These are phyloP conservation scores for Synergus japonicus DNA, from an alignment of 2,888 invertebrate genomes.

Conservation along the genomic window DNA sequence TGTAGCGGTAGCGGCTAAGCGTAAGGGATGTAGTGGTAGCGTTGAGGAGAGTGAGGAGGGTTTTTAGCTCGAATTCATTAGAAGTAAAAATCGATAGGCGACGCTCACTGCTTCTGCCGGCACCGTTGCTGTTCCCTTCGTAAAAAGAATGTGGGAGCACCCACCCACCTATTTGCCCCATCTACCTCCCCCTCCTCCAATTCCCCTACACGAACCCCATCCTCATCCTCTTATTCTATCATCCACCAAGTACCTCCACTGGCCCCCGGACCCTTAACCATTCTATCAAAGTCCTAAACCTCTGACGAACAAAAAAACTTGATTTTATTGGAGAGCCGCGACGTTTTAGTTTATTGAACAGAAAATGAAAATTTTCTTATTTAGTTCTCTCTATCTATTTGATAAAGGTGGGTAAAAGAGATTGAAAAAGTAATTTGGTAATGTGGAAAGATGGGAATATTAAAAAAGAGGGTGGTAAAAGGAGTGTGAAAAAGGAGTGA, in stretches of 20 bases:
- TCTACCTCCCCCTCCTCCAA: background rate
- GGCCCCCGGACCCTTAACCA: conserved; percentile 19
- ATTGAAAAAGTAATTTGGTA: too few species aligned
- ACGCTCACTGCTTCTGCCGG: conserved; percentile 70
- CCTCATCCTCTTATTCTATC: too few species aligned
- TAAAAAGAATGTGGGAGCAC: conserved; percentile 70
- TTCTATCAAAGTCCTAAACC: conserved; percentile 20
- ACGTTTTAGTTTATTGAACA: too few species aligned
- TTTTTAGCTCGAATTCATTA: conserved; percentile 77
- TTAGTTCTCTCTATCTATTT: too few species aligned
- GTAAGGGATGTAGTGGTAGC: conserved; percentile 58
- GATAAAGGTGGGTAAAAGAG: too few species aligned
- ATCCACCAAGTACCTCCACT: conserved; percentile 40
- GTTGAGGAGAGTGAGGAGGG: conserved; percentile 61
- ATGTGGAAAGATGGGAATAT: too few species aligned
- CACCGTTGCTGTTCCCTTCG: conserved; percentile 65
- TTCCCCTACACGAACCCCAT: too few species aligned
- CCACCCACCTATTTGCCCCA: conserved; percentile 55
- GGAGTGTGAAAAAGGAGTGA: too few species aligned
- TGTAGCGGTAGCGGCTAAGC: conserved; percentile 55
- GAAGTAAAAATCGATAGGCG: conserved; percentile 76
- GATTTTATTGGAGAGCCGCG: too few species aligned
- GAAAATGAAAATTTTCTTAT: too few species aligned
- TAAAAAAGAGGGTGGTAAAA: too few species aligned
- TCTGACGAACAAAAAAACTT: background rate